Conservation (phyloP, 23 tunicate genomes). For the Oikopleura dioica region DNA sequence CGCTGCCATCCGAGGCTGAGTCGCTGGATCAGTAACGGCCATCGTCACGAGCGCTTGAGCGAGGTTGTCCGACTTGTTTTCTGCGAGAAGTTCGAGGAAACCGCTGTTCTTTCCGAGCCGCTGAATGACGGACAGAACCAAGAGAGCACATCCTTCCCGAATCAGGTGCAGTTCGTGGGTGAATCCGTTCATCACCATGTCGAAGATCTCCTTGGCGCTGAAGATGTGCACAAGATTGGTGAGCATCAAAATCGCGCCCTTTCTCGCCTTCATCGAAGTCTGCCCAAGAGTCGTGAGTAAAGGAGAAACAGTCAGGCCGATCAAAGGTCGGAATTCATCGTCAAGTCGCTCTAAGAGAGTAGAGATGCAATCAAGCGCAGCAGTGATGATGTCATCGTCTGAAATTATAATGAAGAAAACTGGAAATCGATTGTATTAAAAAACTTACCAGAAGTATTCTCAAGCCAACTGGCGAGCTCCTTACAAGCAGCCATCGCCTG, state of each 20-base stretch:
- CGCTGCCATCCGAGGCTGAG: background rate
- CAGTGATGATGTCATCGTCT: background rate
- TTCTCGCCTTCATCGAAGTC: background rate
- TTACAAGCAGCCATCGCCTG: constrained; percentile 6
- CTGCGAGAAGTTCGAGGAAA: too few species aligned
- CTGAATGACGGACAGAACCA: background rate
- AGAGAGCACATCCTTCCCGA: constrained; percentile 2
- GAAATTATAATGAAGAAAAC: too few species aligned
- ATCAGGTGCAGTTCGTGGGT: background rate
- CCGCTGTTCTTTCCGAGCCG: too few species aligned
- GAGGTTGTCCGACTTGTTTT: too few species aligned
- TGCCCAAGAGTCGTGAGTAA: background rate
- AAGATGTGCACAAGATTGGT: background rate
- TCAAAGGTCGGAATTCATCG: background rate
- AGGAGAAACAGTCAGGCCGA: background rate
- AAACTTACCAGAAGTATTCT: background rate
- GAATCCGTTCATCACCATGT: background rate
- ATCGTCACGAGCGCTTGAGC: background rate
- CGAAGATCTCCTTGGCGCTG: background rate
- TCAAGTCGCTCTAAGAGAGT: background rate
- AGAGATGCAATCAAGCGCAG: background rate
- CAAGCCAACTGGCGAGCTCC: background rate
- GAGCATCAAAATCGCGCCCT: background rate
- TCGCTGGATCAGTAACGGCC: background rate
- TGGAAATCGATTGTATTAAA: too few species aligned